Base-by-base conservation (phyloP, 2,888 invertebrate species). In the Agrotis puta region DNA sequence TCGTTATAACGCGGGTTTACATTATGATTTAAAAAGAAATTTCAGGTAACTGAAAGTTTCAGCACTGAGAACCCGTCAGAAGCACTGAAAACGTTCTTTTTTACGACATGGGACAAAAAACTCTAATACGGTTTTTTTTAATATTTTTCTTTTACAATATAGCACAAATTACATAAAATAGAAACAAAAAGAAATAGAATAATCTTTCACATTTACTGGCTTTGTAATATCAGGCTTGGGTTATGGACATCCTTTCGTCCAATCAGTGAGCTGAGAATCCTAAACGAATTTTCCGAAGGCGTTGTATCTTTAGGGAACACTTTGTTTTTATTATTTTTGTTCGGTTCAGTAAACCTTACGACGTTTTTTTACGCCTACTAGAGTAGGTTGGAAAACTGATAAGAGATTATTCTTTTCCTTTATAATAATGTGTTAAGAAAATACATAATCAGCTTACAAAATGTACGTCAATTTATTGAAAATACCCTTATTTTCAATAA, bases 311-410 rank as follows among this genome's bases (percentile, higher is more conserved):
- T 13, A 64, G 50, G 13, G 22, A 53, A 63, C 45, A 56, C 61
- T 67, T 67, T 58, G 61, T 64, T 79, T 69, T 74, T 70, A 74
- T 33, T 66, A 63, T 69, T 78, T 70, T 66, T 73, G 6, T 56
- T 27, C 14, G 14, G 39, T 13, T 51, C 47, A 27, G 50, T 68
- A 50, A 57, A 47, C 51, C 27, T 74, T 53, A 66, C 22, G 43
- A 63, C 27, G 13, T 54, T 48, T 53, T 70, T 61, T 43, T 22
- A 48, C 27, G 16, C 18, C 14, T 13, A 14, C 11, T 33, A 4
- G 6, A 33, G 16, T 39, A 64, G 18, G 24, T 14, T 43, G 14
- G 4, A 18, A n/a, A 0, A 24, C 24, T 56, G 39, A 64, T 64
- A 56, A n/a, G 39, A 14, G 24, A 18, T 1, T 20, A 6, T 39